A percentile compares a stretch with the other conserved stretches of the same genome.
Conservation (phyloP, 2,797 vertebrate species). For the Gymnothorax reevesii region DNA sequence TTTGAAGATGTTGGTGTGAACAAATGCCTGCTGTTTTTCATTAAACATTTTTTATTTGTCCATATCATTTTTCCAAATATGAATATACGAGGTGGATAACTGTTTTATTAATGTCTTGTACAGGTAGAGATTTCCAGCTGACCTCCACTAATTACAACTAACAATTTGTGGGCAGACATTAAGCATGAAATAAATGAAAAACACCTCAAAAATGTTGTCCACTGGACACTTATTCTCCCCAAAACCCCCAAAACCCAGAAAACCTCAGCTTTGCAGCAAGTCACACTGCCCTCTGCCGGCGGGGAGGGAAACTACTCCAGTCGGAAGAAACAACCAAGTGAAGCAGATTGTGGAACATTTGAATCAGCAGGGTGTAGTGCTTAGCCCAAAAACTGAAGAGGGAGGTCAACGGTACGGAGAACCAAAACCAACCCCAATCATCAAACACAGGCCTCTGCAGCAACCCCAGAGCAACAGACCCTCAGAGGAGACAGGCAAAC, state of each 20-base stretch:
- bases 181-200: not conserved
- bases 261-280: not conserved
- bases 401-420: not conserved
- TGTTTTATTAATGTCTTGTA: not conserved
- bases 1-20: not conserved
- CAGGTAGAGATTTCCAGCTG: not conserved
- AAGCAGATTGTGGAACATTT: slow-evolving; percentile 37
- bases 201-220: not conserved
- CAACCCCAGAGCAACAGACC: not conserved
- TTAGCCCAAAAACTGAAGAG: not conserved
- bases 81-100: not conserved
- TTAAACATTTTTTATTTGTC: slow-evolving; percentile 5
- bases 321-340: slow-evolving; percentile 31
- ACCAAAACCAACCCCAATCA: not conserved
- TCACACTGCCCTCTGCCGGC: not conserved
- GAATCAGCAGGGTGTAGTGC: slow-evolving; percentile 11
- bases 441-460: not conserved
- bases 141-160: not conserved
- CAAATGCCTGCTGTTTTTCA: not conserved
- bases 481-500: not conserved
- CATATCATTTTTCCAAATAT: not conserved
- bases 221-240: not conserved
- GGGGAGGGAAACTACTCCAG: not conserved
- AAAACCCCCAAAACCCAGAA: slow-evolving; percentile 17
- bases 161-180: not conserved